Evolutionary conservation across 2,797 vertebrate genomes (phyloP).

Genomic region (Miichthys miiuy): DNA sequence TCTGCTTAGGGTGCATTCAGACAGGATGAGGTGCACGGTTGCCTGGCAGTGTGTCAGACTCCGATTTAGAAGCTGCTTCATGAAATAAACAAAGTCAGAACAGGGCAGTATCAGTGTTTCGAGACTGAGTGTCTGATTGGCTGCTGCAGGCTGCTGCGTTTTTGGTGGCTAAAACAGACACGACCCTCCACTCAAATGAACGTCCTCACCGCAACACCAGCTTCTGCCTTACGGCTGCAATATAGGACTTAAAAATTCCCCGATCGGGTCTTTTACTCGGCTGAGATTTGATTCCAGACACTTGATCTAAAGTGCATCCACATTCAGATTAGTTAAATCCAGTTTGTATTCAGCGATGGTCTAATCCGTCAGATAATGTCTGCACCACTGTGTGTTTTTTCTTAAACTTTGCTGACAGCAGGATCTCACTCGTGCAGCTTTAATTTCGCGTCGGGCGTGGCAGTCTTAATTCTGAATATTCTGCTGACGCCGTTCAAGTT

Average conservation of each 20-base stretch:
- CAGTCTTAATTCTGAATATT: conserved; percentile 35
- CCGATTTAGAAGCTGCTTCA: too few species aligned
- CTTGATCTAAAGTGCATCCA: not conserved
- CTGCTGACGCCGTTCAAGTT: conserved; percentile 62
- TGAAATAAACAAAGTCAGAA: too few species aligned
- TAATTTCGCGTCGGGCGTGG: conserved; percentile 22
- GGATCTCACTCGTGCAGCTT: conserved; percentile 21
- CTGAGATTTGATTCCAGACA: not conserved
- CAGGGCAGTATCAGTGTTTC: too few species aligned
- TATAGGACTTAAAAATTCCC: too few species aligned
- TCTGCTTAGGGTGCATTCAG: too few species aligned
- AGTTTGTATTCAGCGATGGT: not conserved
- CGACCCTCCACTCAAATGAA: too few species aligned
- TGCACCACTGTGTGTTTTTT: conserved; percentile 9
- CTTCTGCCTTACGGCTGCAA: not conserved
- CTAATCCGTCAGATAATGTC: conserved; percentile 1
- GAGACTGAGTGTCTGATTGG: too few species aligned
- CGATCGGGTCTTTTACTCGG: not conserved
- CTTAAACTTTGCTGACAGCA: not conserved
- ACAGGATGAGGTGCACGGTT: too few species aligned
- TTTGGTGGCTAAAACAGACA: too few species aligned
- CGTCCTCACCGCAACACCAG: too few species aligned
- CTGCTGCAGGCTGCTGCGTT: too few species aligned
- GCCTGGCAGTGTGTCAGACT: too few species aligned
- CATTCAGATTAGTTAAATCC: not conserved